These are phyloP conservation scores for Gymnocypris eckloni DNA, from an alignment of 2,797 vertebrate species.

Conservation along the genomic window DNA sequence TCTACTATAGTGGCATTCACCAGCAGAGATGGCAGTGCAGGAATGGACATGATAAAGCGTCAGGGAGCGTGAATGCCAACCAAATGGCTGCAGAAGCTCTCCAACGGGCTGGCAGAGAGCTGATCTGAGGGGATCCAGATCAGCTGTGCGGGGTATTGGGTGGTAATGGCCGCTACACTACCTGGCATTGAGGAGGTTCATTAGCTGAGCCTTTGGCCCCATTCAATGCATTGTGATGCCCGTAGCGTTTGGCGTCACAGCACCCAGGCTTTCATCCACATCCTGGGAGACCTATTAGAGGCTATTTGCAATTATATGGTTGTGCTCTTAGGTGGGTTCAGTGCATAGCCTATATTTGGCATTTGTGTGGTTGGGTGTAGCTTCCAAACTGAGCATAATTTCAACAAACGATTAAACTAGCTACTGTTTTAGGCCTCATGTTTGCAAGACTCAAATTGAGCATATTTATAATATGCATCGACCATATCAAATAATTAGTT, in stretches of 20 bases:
- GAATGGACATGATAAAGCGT: slow-evolving; percentile 39
- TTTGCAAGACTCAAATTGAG: not conserved
- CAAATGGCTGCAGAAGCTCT: slow-evolving; percentile 42
- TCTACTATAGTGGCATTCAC: slow-evolving; percentile 7
- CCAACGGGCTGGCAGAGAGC: slow-evolving; percentile 52
- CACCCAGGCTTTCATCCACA: slow-evolving; percentile 56
- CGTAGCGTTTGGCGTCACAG: slow-evolving; percentile 78
- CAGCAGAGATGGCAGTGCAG: slow-evolving; percentile 17
- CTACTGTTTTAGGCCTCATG: not conserved
- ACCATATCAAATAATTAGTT: not conserved
- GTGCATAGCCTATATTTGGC: slow-evolving; percentile 16
- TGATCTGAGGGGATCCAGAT: slow-evolving; percentile 77
- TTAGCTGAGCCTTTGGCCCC: slow-evolving; percentile 81
- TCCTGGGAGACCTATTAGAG: slow-evolving; percentile 50
- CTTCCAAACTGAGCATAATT: slow-evolving; percentile 37
- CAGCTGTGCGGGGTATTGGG: slow-evolving; percentile 80
- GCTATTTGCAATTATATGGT: slow-evolving; percentile 37
- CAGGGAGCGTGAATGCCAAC: slow-evolving; percentile 34
- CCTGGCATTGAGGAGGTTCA: slow-evolving; percentile 77
- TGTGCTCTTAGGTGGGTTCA: slow-evolving; percentile 40
- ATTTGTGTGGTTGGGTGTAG: slow-evolving; percentile 21
- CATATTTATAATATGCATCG: not conserved
- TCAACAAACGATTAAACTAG: slow-evolving; percentile 26
- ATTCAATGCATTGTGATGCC: slow-evolving; percentile 72
- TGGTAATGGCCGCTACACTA: slow-evolving; percentile 71